Evolutionary conservation across 2,113 vertebrate genomes (phyloP), one percentile per base, ranked within the genome.

Genomic region (Seriola aureovittata): DNA sequence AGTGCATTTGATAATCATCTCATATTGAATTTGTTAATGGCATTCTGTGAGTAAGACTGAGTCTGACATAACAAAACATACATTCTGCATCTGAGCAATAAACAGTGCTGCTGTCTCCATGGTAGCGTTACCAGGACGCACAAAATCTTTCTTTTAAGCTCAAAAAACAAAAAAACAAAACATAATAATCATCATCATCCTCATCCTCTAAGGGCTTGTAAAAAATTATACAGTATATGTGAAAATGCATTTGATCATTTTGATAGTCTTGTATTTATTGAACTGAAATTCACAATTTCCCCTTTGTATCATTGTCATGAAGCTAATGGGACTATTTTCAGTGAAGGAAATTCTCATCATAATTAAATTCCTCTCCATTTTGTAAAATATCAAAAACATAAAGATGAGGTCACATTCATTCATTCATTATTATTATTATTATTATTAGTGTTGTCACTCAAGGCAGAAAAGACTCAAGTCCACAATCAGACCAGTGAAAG

Each of bases 181-280:
- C 1, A 36, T 57, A 59, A 17, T 16, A 52, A 21, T 19, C 8
- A 25, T 57, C 67, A 68, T 81, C 74, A 79, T 44, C 32, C 36
- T 14, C 62, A 34, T 75, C 63, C 89, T 84, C 62, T 16, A 34
- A 65, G 71, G 57, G 55, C 58, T 52, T 65, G 50, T 34, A 50
- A 76, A 81, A 75, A 71, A 78, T 82, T 77, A 82, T 29, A 52
- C n/a, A 52, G 69, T 9, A 54, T 21, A 42, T 74, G 62, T 73
- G 71, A 57, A 76, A 83, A 76, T 63, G 58, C 57, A 75, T 65
- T 68, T 38, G 21, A 74, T 70, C 19, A 36, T 54, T 82, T 46
- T 67, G 40, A 76, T 60, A 19, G 83, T 57, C 21, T 42, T 9
- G 8, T 54, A 63, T 64, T 54, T 71, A 50, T 64, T 42, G 9